Conservation (phyloP, 1,140 invertebrate species). For the Sitophilus oryzae region DNA sequence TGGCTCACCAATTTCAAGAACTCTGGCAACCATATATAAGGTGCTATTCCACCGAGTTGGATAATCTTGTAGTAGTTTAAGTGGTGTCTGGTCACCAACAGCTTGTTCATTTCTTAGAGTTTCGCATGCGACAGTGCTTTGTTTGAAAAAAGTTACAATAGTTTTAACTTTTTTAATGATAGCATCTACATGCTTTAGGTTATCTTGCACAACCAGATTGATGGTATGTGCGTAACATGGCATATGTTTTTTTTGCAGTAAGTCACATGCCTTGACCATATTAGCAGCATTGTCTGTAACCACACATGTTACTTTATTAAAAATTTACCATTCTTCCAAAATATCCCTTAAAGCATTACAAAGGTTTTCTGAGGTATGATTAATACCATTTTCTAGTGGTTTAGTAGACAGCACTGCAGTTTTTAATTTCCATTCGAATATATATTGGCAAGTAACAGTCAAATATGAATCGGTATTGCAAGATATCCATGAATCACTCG, state of each 20-base stretch:
- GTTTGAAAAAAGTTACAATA: too few relatives aligned
- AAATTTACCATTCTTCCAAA: background rate
- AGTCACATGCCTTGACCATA: constrained; percentile 5
- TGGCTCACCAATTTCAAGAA: too few relatives aligned
- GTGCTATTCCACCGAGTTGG: too few relatives aligned
- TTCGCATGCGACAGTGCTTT: too few relatives aligned
- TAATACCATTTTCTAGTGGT: constrained; percentile 9
- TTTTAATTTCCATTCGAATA: background rate
- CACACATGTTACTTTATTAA: constrained; percentile 3
- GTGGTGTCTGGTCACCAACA: too few relatives aligned
- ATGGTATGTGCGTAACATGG: constrained; percentile 6
- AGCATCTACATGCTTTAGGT: too few relatives aligned
- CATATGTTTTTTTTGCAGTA: background rate
- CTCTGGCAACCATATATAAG: too few relatives aligned
- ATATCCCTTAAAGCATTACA: background rate
- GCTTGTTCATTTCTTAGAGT: too few relatives aligned
- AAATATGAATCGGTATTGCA: constrained; percentile 7
- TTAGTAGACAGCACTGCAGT: constrained; percentile 2
- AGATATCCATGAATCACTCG: constrained; percentile 9
- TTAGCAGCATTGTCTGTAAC: constrained; percentile 11
- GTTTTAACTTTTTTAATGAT: too few relatives aligned
- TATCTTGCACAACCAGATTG: constrained; percentile 7
- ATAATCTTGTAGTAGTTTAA: too few relatives aligned
- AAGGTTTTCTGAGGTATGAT: background rate
- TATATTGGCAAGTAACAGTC: constrained; percentile 15